A percentile compares a stretch with the other conserved stretches of the same genome.
These are phyloP conservation scores for Myzus persicae DNA, from an alignment of 1,140 invertebrate species.

Conservation along the genomic window DNA sequence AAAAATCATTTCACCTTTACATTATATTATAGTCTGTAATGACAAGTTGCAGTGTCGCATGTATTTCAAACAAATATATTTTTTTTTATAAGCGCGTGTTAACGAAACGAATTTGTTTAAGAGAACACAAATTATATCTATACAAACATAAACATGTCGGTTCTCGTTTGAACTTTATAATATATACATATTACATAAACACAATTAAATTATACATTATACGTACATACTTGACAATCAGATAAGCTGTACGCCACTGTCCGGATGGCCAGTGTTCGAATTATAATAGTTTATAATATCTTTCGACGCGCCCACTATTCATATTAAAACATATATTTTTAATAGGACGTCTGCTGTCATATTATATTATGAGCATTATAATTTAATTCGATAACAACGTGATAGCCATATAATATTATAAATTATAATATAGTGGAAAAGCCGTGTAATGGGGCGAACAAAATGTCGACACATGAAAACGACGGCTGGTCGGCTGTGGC, in stretches of 20 bases:
- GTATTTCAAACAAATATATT: not conserved
- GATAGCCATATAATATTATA: not conserved
- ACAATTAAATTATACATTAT: not conserved
- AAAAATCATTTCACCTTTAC: not conserved
- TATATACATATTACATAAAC: no score
- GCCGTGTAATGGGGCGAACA: not conserved
- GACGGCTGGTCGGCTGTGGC: not conserved
- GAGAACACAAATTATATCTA: not conserved
- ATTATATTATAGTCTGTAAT: no score
- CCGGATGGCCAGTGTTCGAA: not conserved
- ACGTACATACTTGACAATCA: not conserved
- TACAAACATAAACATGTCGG: not conserved
- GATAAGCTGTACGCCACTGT: not conserved
- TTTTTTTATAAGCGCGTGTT: not conserved
- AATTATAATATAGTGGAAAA: conserved; percentile 10
- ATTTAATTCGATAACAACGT: not conserved
- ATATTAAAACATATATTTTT: not conserved
- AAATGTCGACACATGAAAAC: not conserved
- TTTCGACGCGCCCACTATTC: not conserved
- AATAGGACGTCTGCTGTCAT: not conserved
- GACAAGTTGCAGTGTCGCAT: not conserved
- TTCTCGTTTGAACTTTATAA: no score
- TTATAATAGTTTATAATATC: not conserved
- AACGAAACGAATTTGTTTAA: not conserved
- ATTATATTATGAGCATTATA: not conserved